These are phyloP conservation scores for Syritta pipiens DNA, from an alignment of 2,888 invertebrate species.

Conservation along the genomic window DNA sequence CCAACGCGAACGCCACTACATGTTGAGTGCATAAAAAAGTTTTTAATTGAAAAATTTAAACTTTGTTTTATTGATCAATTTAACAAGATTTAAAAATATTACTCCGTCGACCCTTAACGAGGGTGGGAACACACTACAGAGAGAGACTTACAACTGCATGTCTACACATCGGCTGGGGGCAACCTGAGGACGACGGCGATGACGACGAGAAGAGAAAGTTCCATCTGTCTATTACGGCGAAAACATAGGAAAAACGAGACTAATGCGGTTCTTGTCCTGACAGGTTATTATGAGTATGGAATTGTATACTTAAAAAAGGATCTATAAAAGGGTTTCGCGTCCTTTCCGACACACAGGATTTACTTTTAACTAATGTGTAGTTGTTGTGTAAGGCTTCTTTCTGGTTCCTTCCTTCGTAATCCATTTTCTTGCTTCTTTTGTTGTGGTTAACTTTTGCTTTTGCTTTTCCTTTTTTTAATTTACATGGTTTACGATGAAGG, in stretches of 20 bases:
- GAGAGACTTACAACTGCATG: no score
- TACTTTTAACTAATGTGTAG: constrained; percentile 28
- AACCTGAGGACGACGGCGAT: no score
- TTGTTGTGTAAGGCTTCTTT: constrained; percentile 46
- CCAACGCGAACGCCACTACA: constrained; percentile 19
- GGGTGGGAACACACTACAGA: no score
- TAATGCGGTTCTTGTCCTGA: constrained; percentile 56
- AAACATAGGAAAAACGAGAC: constrained; percentile 32
- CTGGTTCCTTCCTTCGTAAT: neutral
- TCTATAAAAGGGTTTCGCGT: constrained; percentile 6
- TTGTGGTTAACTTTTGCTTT: constrained; percentile 36
- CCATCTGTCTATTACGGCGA: constrained; percentile 55
- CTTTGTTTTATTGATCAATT: constrained; percentile 69
- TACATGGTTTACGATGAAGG: constrained; percentile 19
- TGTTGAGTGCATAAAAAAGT: constrained; percentile 44
- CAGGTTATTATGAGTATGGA: constrained; percentile 62
- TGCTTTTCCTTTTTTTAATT: constrained; percentile 19
- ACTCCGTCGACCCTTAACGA: constrained; percentile 47
- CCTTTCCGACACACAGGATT: constrained; percentile 26
- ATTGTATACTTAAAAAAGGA: constrained; percentile 53
- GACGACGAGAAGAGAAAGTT: constrained; percentile 1
- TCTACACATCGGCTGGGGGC: no score
- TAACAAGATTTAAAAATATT: constrained; percentile 70
- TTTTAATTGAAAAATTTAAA: constrained; percentile 63
- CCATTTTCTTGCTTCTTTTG: constrained; percentile 10